Evolutionary conservation across 2,113 vertebrate genomes (phyloP).

Genomic region (Tragelaphus buxtoni): DNA sequence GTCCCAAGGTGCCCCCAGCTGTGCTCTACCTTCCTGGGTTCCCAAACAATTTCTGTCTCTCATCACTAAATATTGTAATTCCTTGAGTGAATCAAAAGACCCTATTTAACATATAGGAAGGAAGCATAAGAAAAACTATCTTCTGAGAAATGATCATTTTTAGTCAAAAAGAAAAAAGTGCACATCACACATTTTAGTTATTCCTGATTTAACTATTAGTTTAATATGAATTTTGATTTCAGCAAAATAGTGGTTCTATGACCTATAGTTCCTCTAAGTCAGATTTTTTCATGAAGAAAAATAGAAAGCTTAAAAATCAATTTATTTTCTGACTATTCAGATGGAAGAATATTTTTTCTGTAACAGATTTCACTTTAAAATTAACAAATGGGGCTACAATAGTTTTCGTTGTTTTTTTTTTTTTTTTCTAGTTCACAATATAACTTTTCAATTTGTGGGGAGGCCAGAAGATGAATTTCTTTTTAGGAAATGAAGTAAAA

Average conservation of each 20-base stretch:
- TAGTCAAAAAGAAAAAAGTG: not conserved
- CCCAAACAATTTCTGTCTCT: not conserved
- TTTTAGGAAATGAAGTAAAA: constrained; percentile 9
- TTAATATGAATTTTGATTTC: constrained; percentile 7
- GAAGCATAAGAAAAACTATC: not conserved
- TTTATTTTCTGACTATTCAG: not conserved
- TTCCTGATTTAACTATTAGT: not conserved
- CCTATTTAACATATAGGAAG: not conserved
- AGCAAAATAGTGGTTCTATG: not conserved
- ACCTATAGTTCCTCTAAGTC: not conserved
- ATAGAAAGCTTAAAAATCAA: no score
- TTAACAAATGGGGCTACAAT: not conserved
- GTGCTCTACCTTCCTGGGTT: not conserved
- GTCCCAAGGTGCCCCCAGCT: no score
- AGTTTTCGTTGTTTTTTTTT: not conserved
- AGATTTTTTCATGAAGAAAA: no score
- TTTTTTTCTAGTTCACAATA: not conserved
- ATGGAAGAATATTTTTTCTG: constrained; percentile 11
- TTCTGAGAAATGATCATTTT: not conserved
- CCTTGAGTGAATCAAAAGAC: not conserved
- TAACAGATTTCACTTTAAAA: constrained; percentile 28
- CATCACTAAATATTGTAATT: not conserved
- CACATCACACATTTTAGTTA: not conserved
- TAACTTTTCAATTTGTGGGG: constrained; percentile 7
- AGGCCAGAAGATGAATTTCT: constrained; percentile 43